Evolutionary conservation across 2,888 invertebrate species (phyloP).

Genomic region (Lepidochrysops patricia): DNA sequence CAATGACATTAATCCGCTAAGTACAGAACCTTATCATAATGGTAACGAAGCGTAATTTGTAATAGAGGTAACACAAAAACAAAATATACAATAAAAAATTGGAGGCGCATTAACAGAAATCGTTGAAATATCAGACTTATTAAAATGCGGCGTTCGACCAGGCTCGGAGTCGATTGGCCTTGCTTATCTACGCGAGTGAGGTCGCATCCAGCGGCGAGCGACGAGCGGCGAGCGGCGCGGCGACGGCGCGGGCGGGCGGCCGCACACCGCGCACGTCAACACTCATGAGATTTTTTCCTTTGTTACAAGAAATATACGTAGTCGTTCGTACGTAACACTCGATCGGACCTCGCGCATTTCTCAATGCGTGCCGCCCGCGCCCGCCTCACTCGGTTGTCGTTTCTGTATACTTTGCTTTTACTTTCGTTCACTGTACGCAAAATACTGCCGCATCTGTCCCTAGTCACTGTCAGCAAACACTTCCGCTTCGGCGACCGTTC

Average conservation of each 20-base stretch:
- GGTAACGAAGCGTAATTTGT: constrained; percentile 59
- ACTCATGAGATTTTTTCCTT: constrained; percentile 31
- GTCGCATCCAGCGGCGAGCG: constrained; percentile 27
- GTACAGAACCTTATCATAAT: constrained; percentile 40
- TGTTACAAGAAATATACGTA: constrained; percentile 29
- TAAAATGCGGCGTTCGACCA: constrained; percentile 49
- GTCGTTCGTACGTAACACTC: constrained; percentile 35
- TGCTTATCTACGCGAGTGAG: constrained; percentile 29
- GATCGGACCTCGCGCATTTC: constrained; percentile 26
- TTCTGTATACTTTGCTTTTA: constrained; percentile 33
- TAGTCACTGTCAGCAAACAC: constrained; percentile 11
- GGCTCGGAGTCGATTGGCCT: constrained; percentile 44
- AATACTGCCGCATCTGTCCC: constrained; percentile 21
- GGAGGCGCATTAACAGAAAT: constrained; percentile 37
- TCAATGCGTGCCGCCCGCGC: constrained; percentile 26
- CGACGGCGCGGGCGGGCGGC: too few species aligned
- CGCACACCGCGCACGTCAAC: constrained; percentile 28
- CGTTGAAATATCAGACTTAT: constrained; percentile 54
- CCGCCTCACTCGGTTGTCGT: constrained; percentile 27
- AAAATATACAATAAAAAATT: constrained; percentile 44
- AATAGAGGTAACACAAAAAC: constrained; percentile 41
- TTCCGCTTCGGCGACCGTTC: constrained; percentile 52
- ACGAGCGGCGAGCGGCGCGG: too few species aligned
- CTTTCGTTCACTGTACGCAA: constrained; percentile 33
- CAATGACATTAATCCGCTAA: constrained; percentile 32